phyloP scores from a whole-genome alignment of 2,888 invertebrate genomes.

The Diarsia brunnea region DNA sequence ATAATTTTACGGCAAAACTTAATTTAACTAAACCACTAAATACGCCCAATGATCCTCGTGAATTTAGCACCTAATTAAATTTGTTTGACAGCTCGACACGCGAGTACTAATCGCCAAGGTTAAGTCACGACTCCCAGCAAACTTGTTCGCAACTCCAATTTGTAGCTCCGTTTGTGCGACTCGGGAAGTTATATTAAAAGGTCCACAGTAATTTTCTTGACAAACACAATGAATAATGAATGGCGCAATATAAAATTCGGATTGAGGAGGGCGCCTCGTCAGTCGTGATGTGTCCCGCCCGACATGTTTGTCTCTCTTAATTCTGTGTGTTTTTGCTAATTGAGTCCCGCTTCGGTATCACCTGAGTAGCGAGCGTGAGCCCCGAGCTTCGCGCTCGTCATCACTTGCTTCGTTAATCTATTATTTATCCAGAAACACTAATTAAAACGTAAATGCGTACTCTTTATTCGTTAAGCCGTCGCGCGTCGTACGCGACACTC shows the following conservation, averaged over 20 bases:
- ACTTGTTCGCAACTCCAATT: constrained; percentile 87
- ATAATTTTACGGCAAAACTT: constrained; percentile 37
- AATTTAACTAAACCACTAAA: constrained; percentile 57
- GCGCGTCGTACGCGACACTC: constrained; percentile 50
- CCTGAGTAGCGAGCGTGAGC: constrained; percentile 76
- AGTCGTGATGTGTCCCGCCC: constrained; percentile 84
- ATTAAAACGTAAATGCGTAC: constrained; percentile 74
- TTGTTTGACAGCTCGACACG: constrained; percentile 82
- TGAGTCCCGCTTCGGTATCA: constrained; percentile 85
- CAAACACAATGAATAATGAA: constrained; percentile 90
- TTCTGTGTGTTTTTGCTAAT: constrained; percentile 90
- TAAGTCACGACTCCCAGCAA: constrained; percentile 80
- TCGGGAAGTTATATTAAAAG: constrained; percentile 90
- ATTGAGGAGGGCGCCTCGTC: constrained; percentile 86
- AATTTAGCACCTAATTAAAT: constrained; percentile 84
- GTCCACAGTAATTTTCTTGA: constrained; percentile 89
- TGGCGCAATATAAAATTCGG: constrained; percentile 89
- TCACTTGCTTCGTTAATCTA: constrained; percentile 77
- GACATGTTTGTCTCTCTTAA: constrained; percentile 89
- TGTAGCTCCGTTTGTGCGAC: constrained; percentile 84
- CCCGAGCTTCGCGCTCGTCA: constrained; percentile 58
- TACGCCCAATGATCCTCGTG: constrained; percentile 77
- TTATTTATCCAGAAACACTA: constrained; percentile 83
- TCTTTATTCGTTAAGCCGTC: constrained; percentile 60
- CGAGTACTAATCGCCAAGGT: constrained; percentile 84